Evolutionary conservation across 1,140 invertebrate species (phyloP).

Genomic region (Magallana angulata): DNA sequence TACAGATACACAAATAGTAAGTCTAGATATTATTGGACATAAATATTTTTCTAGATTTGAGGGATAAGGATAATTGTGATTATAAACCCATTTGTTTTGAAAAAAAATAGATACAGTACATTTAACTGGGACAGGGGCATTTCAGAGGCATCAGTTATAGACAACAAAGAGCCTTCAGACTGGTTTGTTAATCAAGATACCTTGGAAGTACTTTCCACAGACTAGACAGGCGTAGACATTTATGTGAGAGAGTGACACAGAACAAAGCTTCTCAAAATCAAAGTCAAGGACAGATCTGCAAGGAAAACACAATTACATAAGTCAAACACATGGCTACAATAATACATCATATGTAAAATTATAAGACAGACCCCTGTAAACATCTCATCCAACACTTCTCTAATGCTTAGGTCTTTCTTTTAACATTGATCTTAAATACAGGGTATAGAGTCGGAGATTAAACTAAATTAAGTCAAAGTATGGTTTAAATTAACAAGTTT

Average conservation of each 20-base stretch:
- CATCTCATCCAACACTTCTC: not conserved
- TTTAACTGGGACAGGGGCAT: too few species aligned
- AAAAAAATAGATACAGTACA: too few species aligned
- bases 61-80: too few species aligned
- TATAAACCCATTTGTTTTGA: too few species aligned
- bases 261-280: slow-evolving; percentile 99
- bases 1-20: too few species aligned
- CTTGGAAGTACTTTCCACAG: slow-evolving; percentile 99
- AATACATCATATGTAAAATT: not conserved
- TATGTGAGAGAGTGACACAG: slow-evolving; percentile 97
- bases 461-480: too few species aligned
- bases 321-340: not conserved
- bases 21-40: too few species aligned
- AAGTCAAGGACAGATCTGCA: slow-evolving; percentile 95
- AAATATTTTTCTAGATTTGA: too few species aligned
- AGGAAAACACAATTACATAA: slow-evolving; percentile 49
- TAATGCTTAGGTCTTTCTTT: not conserved
- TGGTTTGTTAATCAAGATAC: slow-evolving; percentile 74
- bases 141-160: too few species aligned
- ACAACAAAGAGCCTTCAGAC: too few species aligned
- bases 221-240: slow-evolving; percentile 99
- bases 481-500: not conserved
- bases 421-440: too few species aligned
- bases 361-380: not conserved
- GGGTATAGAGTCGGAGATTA: too few species aligned